Conservation (phyloP, 2,888 invertebrate species). For the Dynastes tityus region DNA sequence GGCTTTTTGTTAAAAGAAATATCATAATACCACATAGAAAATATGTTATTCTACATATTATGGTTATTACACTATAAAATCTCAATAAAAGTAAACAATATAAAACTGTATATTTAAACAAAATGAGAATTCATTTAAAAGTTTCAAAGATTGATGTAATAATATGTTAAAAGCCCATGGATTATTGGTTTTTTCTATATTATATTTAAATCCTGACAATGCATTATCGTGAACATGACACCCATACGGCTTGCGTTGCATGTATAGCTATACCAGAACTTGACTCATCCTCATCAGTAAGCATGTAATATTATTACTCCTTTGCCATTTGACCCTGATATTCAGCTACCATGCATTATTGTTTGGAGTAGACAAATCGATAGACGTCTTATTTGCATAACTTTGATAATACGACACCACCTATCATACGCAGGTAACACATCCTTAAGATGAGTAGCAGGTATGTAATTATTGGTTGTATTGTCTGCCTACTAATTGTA, state of each 20-base stretch:
- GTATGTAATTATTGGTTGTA: too few species aligned
- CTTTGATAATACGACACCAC: constrained; percentile 38
- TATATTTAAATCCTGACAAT: too few species aligned
- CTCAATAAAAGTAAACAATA: too few species aligned
- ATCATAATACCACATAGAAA: too few species aligned
- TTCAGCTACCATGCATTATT: constrained; percentile 31
- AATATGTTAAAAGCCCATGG: too few species aligned
- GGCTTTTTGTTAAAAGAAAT: too few species aligned
- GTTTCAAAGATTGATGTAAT: too few species aligned
- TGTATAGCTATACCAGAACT: not conserved
- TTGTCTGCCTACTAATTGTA: not conserved
- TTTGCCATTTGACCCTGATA: constrained; percentile 29
- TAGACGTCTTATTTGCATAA: constrained; percentile 35
- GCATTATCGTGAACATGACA: not conserved
- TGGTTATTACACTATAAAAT: too few species aligned
- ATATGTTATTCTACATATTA: too few species aligned
- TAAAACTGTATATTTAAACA: too few species aligned
- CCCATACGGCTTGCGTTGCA: not conserved
- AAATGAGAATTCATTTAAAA: too few species aligned
- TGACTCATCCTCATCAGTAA: constrained; percentile 16
- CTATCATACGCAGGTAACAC: not conserved
- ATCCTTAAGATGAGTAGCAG: not conserved
- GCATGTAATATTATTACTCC: constrained; percentile 6
- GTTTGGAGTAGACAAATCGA: constrained; percentile 40
- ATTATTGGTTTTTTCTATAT: too few species aligned